Evolutionary conservation across 2,888 invertebrate species (phyloP).

Genomic region (Hyposoter dolosus): DNA sequence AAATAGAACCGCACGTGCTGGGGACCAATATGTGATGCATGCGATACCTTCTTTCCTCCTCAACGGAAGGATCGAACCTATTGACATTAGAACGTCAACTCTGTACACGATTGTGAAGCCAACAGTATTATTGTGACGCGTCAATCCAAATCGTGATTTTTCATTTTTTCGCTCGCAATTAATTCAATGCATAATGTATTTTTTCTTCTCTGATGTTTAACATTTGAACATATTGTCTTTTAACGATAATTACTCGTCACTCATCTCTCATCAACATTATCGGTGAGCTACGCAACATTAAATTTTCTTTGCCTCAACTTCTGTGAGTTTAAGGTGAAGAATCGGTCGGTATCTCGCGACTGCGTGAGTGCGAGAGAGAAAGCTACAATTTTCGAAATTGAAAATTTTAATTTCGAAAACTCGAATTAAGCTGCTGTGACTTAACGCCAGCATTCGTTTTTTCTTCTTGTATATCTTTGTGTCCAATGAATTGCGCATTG

Average conservation of each 20-base stretch:
- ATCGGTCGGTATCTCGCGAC: too few species aligned
- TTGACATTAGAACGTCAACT: constrained; percentile 2
- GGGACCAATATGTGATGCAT: not conserved
- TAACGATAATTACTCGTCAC: constrained; percentile 20
- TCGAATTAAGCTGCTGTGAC: too few species aligned
- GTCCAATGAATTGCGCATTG: constrained; percentile 5
- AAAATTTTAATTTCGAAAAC: too few species aligned
- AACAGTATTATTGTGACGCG: not conserved
- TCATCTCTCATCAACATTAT: constrained; percentile 12
- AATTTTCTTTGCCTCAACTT: not conserved
- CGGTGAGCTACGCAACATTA: not conserved
- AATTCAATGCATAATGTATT: not conserved
- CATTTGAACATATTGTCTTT: not conserved
- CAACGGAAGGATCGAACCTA: not conserved
- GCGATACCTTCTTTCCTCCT: not conserved
- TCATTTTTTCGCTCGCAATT: not conserved
- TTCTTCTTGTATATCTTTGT: not conserved
- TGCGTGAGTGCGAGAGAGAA: too few species aligned
- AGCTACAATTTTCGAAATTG: too few species aligned
- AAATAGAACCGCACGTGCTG: not conserved
- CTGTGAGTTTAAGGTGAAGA: too few species aligned
- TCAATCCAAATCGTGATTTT: not conserved
- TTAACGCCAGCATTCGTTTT: not conserved
- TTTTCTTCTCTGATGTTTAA: not conserved
- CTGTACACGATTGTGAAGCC: not conserved